Base-by-base conservation (phyloP, 2,113 vertebrate genomes). In the Lamprotornis superbus region DNA sequence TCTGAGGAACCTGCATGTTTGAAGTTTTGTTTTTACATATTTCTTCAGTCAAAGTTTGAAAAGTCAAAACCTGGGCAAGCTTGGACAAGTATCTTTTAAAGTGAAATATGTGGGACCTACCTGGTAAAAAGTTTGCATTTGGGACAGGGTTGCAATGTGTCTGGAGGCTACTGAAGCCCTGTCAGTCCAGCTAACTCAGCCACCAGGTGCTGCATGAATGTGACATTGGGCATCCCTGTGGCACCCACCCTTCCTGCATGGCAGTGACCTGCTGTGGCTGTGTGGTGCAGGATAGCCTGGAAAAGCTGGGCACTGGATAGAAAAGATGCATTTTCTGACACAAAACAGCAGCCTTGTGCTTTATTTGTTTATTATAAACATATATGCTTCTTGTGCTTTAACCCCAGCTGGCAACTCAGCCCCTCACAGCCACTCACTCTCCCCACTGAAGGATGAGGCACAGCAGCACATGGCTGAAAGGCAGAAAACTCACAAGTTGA, bases 301-400 rank as follows among this genome's bases (percentile, higher is more conserved):
- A 25, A 74, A 47, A 31, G 9, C 83, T 74, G 53, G 30, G 47
- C 56, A 68, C 47, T 0, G 9, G 16, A 12, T 3, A 60, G 67
- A 67, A 77, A 33, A 57, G 44, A 23, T 49, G 31, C 14, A 8
- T 50, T 73, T 40, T 70, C 28, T 5, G 24, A 39, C 40, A 30
- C 56, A 93, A 77, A 83, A 64, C 89, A 82, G 78, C 82, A 90
- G 73, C 84, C 75, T 74, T 53, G 53, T 56, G 49, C 57, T 80
- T 42, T 42, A 42, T 42, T 42, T 42, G 14, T 42, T 42, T 42
- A 42, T 42, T 14, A 42, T 40, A 40, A 40, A 40, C 40, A 40
- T 40, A 40, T 15, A 15, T 46, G 57, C 52, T 67, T 9, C 42
- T 37, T 31, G 56, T 24, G 35, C 21, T 64, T 44, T 33, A 50